Evolutionary conservation across 1,140 invertebrate species (phyloP), one percentile per base, ranked within the genome.

Genomic region (Drosophila chauvacae): DNA sequence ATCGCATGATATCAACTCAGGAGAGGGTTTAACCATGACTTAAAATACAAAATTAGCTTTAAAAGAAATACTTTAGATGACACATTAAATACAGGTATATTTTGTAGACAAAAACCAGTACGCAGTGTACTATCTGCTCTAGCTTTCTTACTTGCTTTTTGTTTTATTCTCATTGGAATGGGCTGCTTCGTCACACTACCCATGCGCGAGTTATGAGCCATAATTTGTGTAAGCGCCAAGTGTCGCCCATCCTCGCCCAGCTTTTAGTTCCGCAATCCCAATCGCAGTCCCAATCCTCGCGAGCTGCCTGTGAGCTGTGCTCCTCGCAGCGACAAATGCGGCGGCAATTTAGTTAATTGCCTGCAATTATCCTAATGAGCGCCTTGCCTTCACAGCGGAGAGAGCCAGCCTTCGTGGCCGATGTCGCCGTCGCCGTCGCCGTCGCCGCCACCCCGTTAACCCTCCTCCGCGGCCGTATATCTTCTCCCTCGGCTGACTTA

Each of bases 291-390:
- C 44, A n/a, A 35, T 39, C 41, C 41, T 23, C 47, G 45, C 37
- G 28, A 44, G 51, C 48, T 74, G 66, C 14, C 28, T 20, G 56
- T 28, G 20, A 48, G 35, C 39, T 61, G 65, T 55, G 50, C 42
- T 77, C 55, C 62, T 64, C 53, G 70, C 76, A 85, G 86, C 85
- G 85, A 90, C 85, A 90, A 90, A 90, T 90, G 85, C 75, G 86
- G 81, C 85, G 78, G 85, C 85, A 90, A 90, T 90, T 90, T 90
- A 90, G 85, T 90, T 90, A 90, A 90, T 90, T 90, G 85, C 85
- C 86, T 85, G 85, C 85, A 90, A 90, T 90, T 90, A 90, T 90
- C 86, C 86, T 90, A 90, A 90, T 90, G 85, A 90, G 85, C 85
- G 85, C 85, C 85, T 88, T 90, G 85, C 85, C 84, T 84, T 65